Evolutionary conservation across 1,140 invertebrate genomes (phyloP), one percentile per base, ranked within the genome.

Genomic region (Subanguina moxae): DNA sequence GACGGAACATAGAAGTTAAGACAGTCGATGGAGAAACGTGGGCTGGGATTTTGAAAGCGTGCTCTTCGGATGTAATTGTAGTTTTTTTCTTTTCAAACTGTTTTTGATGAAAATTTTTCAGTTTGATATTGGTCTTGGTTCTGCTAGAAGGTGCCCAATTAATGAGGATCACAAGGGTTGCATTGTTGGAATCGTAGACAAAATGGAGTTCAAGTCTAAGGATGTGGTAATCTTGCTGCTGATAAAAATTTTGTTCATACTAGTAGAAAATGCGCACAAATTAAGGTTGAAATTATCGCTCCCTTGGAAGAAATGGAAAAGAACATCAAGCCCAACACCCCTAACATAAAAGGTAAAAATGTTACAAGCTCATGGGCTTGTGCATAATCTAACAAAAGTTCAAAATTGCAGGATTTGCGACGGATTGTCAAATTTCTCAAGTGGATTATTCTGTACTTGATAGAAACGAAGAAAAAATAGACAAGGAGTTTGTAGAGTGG

Each of bases 401-500:
- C 3, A 38, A 38, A 11, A n/a, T 63, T 64, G 1, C 3, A 64
- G 62, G 62, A 1, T 64, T 64, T 19, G 62, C 62, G 15, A 62
- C 27, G 3, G 62, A 64, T 38, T 3, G 17, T 5, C 19, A 61
- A 21, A 64, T 64, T 57, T 3, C 62, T 3, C 3, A 38, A 5
- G 32, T 38, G 3, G 32, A 38, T 11, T 11, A 38, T 38, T 5
- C 32, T 11, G 32, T 11, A 38, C 3, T 11, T 5, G 11, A 64
- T 5, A 56, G 13, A 62, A 64, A 64, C 3, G 32, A 64, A 19
- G 3, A 19, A 21, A 30, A 61, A 21, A 59, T 27, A 28, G 62
- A 61, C n/a, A 38, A 57, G n/a, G 62, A 64, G 11, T 64, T 64
- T n/a, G 42, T 28, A 62, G 57, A 56, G 19, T 64, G 62, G 62